Evolutionary conservation across 2,888 invertebrate genomes (phyloP), one percentile per base, ranked within the genome.

Genomic region (Alloplasta piceator): DNA sequence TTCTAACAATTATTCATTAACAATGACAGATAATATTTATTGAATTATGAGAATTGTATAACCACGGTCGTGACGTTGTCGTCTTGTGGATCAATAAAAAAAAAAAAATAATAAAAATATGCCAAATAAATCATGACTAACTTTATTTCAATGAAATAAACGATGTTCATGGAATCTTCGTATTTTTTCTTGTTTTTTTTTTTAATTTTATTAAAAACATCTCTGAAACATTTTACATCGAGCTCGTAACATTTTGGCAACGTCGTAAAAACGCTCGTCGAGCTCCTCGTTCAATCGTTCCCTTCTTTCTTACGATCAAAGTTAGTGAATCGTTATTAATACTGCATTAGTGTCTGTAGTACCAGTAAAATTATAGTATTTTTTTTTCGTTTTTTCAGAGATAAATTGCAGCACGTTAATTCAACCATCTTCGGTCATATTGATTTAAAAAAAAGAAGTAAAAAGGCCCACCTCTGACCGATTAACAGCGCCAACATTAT

Each of bases 281-380:
- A 68, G 72, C 48, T 41, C 56, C 4, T 38, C 39, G 14, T 61
- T 16, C 6, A 63, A n/a, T n/a, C 70, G 38, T 66, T 26, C 52
- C 50, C 14, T 14, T 36, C 41, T 56, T 64, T 63, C 43, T 56
- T 71, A 36, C 71, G 26, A 68, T 80, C 43, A 56, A 68, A 68
- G 80, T 80, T 80, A 80, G 80, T 77, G 58, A 70, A 68, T 73
- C 50, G 12, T 68, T 70, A 73, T 73, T 80, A 80, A 80, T 77
- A 80, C 80, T 80, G 80, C 64, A 80, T 63, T 76, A 68, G 68
- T 73, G 58, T 77, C 80, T 55, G 55, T 77, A 80, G 73, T 77
- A 80, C 77, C 80, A 64, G 64, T 79, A 64, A 71, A 60, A 60
- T 46, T 66, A 55, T 52, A 64, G 50, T 7, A 64, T 67, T 68